These are phyloP conservation scores for Chamaea fasciata DNA, from an alignment of 2,113 vertebrate species.

Conservation along the genomic window DNA sequence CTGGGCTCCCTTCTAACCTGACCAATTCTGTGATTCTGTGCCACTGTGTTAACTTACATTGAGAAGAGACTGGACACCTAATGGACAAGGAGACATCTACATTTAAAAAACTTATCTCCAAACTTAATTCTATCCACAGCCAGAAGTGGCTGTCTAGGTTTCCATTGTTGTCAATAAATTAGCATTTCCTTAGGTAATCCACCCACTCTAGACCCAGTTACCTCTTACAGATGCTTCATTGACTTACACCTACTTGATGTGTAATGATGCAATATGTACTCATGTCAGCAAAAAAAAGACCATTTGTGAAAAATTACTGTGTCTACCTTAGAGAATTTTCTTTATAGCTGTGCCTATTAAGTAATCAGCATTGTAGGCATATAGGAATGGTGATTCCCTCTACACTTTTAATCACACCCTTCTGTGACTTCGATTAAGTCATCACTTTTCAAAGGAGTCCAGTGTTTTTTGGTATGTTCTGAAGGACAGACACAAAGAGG, in stretches of 20 bases:
- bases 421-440: background rate
- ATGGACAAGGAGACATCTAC: background rate
- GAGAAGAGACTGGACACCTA: background rate
- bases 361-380: background rate
- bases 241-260: background rate
- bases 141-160: background rate
- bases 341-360: background rate
- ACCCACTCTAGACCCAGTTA: background rate
- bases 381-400: background rate
- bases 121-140: background rate
- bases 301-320: background rate
- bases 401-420: background rate
- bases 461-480: background rate
- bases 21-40: background rate
- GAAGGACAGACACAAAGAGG: background rate
- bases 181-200: background rate
- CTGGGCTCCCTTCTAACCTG: background rate
- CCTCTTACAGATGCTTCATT: background rate
- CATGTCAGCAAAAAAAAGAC: background rate
- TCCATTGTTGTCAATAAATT: background rate
- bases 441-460: background rate
- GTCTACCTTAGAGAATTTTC: background rate
- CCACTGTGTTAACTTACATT: background rate
- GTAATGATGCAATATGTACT: background rate
- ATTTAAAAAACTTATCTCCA: background rate